A percentile compares a stretch with the other conserved stretches of the same genome.
phyloP scores from a whole-genome alignment of 2,113 vertebrate genomes.

The Brevimyrus niger region DNA sequence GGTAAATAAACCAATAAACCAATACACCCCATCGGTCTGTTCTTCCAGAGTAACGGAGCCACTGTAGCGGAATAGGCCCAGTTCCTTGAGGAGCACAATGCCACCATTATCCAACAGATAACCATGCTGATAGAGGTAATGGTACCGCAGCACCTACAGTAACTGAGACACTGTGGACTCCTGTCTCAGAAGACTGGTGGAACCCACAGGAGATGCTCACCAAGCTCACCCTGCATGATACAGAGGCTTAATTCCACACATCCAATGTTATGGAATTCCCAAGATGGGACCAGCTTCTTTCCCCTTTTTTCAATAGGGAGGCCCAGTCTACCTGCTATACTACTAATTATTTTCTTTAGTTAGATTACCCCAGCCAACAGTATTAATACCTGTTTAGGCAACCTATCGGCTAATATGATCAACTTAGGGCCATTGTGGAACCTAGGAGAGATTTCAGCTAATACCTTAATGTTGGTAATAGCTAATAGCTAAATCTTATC shows the following conservation, averaged over 20 bases:
- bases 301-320: background rate
- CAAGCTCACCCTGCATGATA: background rate
- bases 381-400: background rate
- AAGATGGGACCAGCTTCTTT: background rate
- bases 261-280: background rate
- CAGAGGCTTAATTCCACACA: background rate
- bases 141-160: background rate
- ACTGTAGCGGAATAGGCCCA: background rate
- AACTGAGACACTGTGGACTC: background rate
- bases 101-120: background rate
- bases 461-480: too few species aligned
- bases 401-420: background rate
- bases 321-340: background rate
- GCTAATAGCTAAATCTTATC: too few species aligned
- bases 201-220: background rate
- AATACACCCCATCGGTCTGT: background rate
- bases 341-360: background rate
- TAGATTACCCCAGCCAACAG: background rate
- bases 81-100: background rate
- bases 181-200: background rate
- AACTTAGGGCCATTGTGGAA: background rate
- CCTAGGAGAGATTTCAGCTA: background rate
- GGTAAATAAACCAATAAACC: background rate
- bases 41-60: background rate
- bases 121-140: background rate